These are phyloP conservation scores for Myotis pilosus DNA, from an alignment of 2,797 vertebrate species.

Conservation along the genomic window DNA sequence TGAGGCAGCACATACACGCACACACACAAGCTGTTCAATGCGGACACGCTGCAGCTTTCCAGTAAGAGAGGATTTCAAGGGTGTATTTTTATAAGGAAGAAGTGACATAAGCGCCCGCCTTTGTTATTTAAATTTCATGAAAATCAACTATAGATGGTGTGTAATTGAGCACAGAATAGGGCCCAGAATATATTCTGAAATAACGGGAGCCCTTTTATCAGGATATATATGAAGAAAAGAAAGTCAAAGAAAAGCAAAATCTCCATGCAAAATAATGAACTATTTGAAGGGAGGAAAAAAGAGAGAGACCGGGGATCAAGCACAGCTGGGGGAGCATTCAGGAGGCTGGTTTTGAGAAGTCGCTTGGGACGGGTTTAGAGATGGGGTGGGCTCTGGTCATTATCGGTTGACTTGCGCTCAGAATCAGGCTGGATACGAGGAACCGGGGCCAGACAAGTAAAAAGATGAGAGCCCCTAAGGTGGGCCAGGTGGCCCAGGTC, in stretches of 20 bases:
- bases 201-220: slow-evolving; percentile 67
- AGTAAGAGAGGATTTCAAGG: slow-evolving; percentile 57
- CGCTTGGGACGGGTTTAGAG: background rate
- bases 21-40: slow-evolving; percentile 54
- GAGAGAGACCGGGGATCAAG: background rate
- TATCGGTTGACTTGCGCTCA: background rate
- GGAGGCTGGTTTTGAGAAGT: background rate
- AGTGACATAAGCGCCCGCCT: slow-evolving; percentile 73
- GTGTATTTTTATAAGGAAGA: slow-evolving; percentile 74
- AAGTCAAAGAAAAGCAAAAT: slow-evolving; percentile 70
- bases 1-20: background rate
- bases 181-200: slow-evolving; percentile 75
- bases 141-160: slow-evolving; percentile 77
- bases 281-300: slow-evolving; percentile 32
- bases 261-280: slow-evolving; percentile 66
- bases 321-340: background rate
- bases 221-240: slow-evolving; percentile 64
- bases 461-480: background rate
- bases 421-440: background rate
- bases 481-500: no score
- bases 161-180: slow-evolving; percentile 77
- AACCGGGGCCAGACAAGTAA: background rate
- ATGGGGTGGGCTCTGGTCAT: background rate
- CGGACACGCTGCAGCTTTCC: background rate
- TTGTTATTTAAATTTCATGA: slow-evolving; percentile 80